phyloP scores from a whole-genome alignment of 2,797 vertebrate species.

The Echeneis naucrates region DNA sequence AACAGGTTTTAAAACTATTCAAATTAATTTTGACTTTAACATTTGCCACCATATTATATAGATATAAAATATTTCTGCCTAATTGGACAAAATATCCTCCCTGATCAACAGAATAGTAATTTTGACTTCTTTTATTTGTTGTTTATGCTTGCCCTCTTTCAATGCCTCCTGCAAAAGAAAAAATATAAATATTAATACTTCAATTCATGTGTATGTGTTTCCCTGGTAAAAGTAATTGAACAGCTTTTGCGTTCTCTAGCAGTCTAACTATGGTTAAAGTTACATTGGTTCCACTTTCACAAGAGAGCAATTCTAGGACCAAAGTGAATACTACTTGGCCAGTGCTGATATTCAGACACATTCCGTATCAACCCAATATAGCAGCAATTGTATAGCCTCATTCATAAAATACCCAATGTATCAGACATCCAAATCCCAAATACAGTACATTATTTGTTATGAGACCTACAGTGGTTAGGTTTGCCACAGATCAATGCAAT shows the following conservation, averaged over 20 bases:
- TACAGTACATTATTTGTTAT: slow-evolving; percentile 18
- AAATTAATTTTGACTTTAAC: not conserved
- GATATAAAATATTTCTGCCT: not conserved
- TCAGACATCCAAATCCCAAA: not conserved
- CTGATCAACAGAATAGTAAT: too few species aligned
- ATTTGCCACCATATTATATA: not conserved
- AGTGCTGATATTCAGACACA: slow-evolving; percentile 5
- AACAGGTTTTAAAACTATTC: not conserved
- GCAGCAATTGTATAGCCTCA: not conserved
- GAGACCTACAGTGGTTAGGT: not conserved
- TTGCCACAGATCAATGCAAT: slow-evolving; percentile 37
- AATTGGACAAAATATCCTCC: not conserved
- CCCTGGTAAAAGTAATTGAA: not conserved
- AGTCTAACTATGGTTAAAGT: not conserved
- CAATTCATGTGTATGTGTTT: not conserved
- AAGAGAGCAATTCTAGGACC: not conserved
- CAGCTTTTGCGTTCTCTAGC: not conserved
- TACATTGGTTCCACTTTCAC: slow-evolving; percentile 7
- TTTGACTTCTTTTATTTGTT: too few species aligned
- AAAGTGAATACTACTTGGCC: not conserved
- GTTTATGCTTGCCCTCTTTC: too few species aligned
- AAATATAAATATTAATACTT: too few species aligned
- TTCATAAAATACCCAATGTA: slow-evolving; percentile 3
- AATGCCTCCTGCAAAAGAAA: too few species aligned
- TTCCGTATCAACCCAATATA: slow-evolving; percentile 4